Conservation (phyloP, 2,888 invertebrate species). For the Acleris holmiana region DNA sequence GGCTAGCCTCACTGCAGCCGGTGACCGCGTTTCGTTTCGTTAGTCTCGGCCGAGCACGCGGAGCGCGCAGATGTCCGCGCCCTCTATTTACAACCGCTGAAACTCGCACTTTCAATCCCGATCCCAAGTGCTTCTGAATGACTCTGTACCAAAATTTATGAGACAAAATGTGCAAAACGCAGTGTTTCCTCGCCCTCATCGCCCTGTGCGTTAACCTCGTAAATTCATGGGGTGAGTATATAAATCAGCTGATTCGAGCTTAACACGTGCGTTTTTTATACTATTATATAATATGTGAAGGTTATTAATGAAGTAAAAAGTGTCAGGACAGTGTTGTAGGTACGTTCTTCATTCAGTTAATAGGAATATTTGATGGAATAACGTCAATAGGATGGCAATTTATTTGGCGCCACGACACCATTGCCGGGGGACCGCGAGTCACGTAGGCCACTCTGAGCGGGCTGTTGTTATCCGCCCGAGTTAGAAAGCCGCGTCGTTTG, state of each 20-base stretch:
- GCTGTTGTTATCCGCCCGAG: conserved; percentile 56
- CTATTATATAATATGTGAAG: conserved; percentile 66
- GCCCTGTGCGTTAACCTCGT: conserved; percentile 60
- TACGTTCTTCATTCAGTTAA: conserved; percentile 26
- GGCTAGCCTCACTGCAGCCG: conserved; percentile 27
- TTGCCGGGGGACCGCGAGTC: conserved; percentile 75
- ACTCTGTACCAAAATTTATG: conserved; percentile 61
- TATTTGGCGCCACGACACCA: conserved; percentile 80
- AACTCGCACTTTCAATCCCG: conserved; percentile 64
- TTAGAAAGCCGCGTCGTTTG: conserved; percentile 46
- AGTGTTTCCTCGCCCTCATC: conserved; percentile 63
- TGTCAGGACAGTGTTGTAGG: background rate
- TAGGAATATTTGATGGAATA: conserved; percentile 42
- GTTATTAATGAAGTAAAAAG: conserved; percentile 38
- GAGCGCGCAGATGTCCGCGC: conserved; percentile 64
- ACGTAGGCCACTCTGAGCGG: conserved; percentile 79
- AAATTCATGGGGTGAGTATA: conserved; percentile 76
- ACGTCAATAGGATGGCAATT: conserved; percentile 77
- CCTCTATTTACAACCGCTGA: conserved; percentile 63
- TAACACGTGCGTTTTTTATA: conserved; percentile 67
- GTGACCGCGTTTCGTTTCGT: conserved; percentile 59
- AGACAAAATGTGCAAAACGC: conserved; percentile 74
- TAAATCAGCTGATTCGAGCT: conserved; percentile 72
- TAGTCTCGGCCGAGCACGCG: conserved; percentile 72
- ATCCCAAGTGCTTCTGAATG: conserved; percentile 69